A percentile compares a stretch with the other conserved stretches of the same genome.
phyloP scores from a whole-genome alignment of 2,113 vertebrate genomes.

The Neodontobutis hainanensis region DNA sequence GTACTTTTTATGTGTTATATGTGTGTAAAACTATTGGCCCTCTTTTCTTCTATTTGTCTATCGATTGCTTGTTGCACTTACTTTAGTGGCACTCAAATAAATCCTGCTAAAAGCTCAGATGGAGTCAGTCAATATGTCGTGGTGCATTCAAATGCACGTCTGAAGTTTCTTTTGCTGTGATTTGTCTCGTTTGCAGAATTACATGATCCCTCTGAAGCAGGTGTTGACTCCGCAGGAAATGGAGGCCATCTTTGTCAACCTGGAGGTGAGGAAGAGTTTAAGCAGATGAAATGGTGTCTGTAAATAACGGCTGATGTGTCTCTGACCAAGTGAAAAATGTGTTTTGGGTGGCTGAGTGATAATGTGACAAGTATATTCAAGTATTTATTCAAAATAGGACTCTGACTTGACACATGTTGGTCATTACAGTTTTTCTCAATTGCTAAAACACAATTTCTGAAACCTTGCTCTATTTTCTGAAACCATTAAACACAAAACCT shows the following conservation, averaged over 20 bases:
- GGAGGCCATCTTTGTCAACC: conserved; percentile 93
- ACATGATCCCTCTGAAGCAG: conserved; percentile 90
- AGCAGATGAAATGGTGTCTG: neutral
- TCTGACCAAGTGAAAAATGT: conserved; percentile 32
- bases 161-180: neutral
- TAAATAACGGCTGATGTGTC: conserved; percentile 3
- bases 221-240: conserved; percentile 89
- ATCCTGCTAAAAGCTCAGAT: conserved; percentile 21
- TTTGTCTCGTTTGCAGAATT: conserved; percentile 82
- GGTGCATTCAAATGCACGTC: neutral
- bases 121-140: neutral
- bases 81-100: neutral
- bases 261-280: conserved; percentile 83
- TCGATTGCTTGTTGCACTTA: conserved; percentile 23
- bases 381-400: no score
- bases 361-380: no score
- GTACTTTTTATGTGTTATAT: neutral
- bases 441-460: no score
- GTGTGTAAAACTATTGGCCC: no score
- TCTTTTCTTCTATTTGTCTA: conserved; percentile 4
- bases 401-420: no score
- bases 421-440: no score
- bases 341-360: conserved; percentile 27
- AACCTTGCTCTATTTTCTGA: no score
- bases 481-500: no score